Conservation (phyloP, 2,888 invertebrate species). For the Lithophane semibrunnea region DNA sequence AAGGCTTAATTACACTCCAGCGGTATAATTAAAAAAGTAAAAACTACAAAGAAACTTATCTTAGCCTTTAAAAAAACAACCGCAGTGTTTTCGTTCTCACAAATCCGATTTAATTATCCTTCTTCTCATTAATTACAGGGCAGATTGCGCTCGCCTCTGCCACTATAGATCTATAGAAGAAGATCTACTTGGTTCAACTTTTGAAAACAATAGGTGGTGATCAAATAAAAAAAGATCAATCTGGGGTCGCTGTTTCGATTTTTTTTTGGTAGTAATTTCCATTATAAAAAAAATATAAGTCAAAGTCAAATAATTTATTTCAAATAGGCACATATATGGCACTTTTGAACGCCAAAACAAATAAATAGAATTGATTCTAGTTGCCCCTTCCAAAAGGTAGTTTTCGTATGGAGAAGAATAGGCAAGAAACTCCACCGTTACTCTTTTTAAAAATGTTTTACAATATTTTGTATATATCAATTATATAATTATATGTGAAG, state of each 20-base stretch:
- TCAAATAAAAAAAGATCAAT: neutral
- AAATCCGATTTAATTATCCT: constrained; percentile 81
- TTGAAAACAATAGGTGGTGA: neutral
- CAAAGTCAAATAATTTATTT: too few relatives aligned
- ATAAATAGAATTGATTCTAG: too few relatives aligned
- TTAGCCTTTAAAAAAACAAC: constrained; percentile 49
- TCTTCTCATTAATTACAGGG: constrained; percentile 80
- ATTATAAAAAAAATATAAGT: neutral
- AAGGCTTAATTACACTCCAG: constrained; percentile 38
- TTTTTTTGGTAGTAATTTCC: too few relatives aligned
- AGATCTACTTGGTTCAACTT: constrained; percentile 1
- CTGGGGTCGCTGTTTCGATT: neutral
- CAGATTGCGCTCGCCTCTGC: constrained; percentile 74
- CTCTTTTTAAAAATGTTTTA: too few relatives aligned
- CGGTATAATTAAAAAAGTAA: constrained; percentile 28
- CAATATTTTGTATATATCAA: too few relatives aligned
- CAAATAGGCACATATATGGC: too few relatives aligned
- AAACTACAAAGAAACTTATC: constrained; percentile 59
- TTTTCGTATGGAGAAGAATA: too few relatives aligned
- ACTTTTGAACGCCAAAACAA: too few relatives aligned
- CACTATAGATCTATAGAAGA: constrained; percentile 44
- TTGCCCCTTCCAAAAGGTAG: too few relatives aligned
- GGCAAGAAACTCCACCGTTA: too few relatives aligned
- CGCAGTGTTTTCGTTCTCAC: constrained; percentile 67
- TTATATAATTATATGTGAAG: too few relatives aligned